These are phyloP conservation scores for Pseudolaguvia tuberculata DNA, from an alignment of 2,113 vertebrate species.

Conservation along the genomic window DNA sequence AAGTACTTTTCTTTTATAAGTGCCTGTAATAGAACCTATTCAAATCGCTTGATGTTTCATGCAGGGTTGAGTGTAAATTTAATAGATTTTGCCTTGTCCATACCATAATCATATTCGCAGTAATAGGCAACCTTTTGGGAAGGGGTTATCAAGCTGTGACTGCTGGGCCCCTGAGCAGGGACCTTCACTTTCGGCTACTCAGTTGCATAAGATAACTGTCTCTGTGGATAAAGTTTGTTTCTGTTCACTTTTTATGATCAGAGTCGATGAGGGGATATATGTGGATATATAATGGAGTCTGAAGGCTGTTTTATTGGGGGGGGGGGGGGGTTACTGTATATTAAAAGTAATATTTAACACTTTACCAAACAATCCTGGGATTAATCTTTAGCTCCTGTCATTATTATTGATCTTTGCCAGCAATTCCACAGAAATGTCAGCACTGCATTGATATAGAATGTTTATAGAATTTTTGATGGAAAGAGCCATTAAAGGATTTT, in stretches of 20 bases:
- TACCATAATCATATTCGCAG: no score
- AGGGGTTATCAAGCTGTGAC: no score
- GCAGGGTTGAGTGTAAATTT: slow-evolving; percentile 38
- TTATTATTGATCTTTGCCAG: background rate
- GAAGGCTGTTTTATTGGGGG: background rate
- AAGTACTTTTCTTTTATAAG: background rate
- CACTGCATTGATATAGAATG: background rate
- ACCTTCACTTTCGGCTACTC: no score
- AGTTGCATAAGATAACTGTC: no score
- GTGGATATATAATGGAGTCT: background rate
- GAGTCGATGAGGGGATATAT: background rate
- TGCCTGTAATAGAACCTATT: background rate
- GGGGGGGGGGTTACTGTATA: background rate
- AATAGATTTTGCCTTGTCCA: slow-evolving; percentile 1
- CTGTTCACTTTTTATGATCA: background rate
- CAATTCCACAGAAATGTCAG: background rate
- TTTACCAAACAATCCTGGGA: no score
- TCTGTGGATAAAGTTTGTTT: background rate
- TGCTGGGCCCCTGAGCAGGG: no score
- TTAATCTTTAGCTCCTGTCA: background rate
- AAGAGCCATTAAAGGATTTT: background rate
- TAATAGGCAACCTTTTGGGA: no score
- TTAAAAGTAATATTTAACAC: background rate
- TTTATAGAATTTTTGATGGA: no score
- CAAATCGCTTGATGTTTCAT: slow-evolving; percentile 20